A percentile compares a stretch with the other conserved stretches of the same genome.
Conservation (phyloP, 2,888 invertebrate species). For the Thymelicus sylvestris region DNA sequence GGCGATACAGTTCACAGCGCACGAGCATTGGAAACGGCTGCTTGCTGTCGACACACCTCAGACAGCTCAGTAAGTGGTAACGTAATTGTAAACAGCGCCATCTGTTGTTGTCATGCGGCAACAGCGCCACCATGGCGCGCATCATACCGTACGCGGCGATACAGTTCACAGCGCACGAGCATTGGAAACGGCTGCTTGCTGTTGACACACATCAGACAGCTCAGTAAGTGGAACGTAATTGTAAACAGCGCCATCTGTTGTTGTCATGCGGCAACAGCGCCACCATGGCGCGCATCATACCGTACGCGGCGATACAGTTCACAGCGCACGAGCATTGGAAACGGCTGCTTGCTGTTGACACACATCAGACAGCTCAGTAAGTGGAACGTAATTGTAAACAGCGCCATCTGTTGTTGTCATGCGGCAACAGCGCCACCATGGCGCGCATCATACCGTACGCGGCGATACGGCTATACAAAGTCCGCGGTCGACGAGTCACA, state of each 20-base stretch:
- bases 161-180: conserved; percentile 99
- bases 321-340: conserved; percentile 99
- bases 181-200: conserved; percentile 93
- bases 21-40: conserved; percentile 97
- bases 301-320: conserved; percentile 99
- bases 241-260: too few relatives aligned
- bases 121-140: conserved; percentile 99
- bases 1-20: conserved; percentile 98
- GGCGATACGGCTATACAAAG: conserved; percentile 89
- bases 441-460: conserved; percentile 98
- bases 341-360: conserved; percentile 89
- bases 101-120: conserved; percentile 86
- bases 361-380: conserved; percentile 67
- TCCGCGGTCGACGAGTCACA: conserved; percentile 95
- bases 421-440: conserved; percentile 99
- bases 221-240: conserved; percentile 53
- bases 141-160: conserved; percentile 99
- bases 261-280: conserved; percentile 95
- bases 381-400: conserved; percentile 38
- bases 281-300: conserved; percentile 98
- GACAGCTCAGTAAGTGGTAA: conserved; percentile 59
- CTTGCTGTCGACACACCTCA: conserved; percentile 88
- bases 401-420: too few relatives aligned
- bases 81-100: too few relatives aligned
- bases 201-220: conserved; percentile 85